Percentiles rank a stretch among this genome's conserved stretches.
phyloP scores from a whole-genome alignment of 2,797 vertebrate genomes.

The Pteronotus mesoamericanus region DNA sequence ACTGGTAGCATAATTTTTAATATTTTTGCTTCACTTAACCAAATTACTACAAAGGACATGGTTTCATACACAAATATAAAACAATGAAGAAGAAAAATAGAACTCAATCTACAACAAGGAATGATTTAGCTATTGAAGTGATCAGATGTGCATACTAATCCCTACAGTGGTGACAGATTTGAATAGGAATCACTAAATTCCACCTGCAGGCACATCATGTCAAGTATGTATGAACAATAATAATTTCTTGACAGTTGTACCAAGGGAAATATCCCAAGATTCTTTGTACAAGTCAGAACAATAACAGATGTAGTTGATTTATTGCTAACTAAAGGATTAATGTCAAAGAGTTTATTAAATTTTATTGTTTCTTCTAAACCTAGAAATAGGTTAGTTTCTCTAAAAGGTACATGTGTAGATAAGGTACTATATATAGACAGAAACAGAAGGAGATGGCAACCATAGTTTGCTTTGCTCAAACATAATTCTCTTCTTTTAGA shows the following conservation, averaged over 20 bases:
- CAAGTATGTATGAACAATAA: constrained; percentile 48
- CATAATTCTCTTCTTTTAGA: constrained; percentile 47
- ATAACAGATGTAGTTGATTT: constrained; percentile 4
- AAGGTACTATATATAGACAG: background rate
- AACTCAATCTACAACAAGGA: background rate
- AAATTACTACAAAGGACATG: constrained; percentile 12
- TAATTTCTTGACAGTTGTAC: background rate
- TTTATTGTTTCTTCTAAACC: constrained; percentile 56
- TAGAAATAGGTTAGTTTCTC: constrained; percentile 33
- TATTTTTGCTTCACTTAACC: constrained; percentile 44
- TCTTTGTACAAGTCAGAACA: constrained; percentile 13
- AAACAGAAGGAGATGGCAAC: background rate
- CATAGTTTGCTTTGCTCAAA: constrained; percentile 32
- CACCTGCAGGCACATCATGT: background rate
- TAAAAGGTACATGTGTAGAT: constrained; percentile 39
- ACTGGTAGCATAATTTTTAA: constrained; percentile 17
- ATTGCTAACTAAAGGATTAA: constrained; percentile 47
- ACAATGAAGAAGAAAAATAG: constrained; percentile 18
- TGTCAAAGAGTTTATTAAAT: constrained; percentile 56
- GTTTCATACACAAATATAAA: background rate
- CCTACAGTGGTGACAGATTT: background rate
- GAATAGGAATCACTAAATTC: constrained; percentile 40
- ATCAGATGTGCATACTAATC: background rate
- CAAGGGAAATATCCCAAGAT: background rate
- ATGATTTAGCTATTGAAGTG: background rate